These are phyloP conservation scores for Bubo scandiacus DNA, from an alignment of 2,113 vertebrate species.

Conservation along the genomic window DNA sequence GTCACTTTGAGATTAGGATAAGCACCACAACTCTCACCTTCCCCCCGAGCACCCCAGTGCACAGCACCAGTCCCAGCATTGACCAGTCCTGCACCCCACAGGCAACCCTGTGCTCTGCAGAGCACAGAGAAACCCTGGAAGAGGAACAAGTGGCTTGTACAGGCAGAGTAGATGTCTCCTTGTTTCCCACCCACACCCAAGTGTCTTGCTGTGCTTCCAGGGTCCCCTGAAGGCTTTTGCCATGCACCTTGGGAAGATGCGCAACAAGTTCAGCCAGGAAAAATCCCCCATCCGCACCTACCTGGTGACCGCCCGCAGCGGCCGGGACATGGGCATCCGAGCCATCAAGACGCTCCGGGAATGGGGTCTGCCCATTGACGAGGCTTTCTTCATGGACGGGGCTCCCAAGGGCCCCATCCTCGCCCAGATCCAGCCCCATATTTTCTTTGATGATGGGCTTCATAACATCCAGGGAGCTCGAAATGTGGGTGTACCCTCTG, in stretches of 20 bases:
- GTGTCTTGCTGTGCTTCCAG: slow-evolving; percentile 45
- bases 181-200: background rate
- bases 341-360: slow-evolving; percentile 67
- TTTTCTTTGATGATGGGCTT: slow-evolving; percentile 70
- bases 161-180: background rate
- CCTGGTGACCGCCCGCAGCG: slow-evolving; percentile 62
- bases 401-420: slow-evolving; percentile 72
- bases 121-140: background rate
- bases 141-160: background rate
- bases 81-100: background rate
- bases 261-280: slow-evolving; percentile 64
- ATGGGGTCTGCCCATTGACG: slow-evolving; percentile 71
- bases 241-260: slow-evolving; percentile 69
- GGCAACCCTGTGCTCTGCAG: background rate
- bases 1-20: background rate
- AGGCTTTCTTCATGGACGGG: slow-evolving; percentile 76
- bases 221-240: slow-evolving; percentile 74
- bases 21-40: background rate
- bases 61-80: background rate
- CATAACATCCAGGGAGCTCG: slow-evolving; percentile 56
- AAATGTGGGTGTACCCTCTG: slow-evolving; percentile 55
- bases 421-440: slow-evolving; percentile 70
- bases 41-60: background rate
- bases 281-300: slow-evolving; percentile 68
- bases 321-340: slow-evolving; percentile 65